Percentiles rank a stretch among this genome's conserved stretches.
phyloP scores from a whole-genome alignment of 2,113 vertebrate genomes.

The Phyllostomus hastatus region DNA sequence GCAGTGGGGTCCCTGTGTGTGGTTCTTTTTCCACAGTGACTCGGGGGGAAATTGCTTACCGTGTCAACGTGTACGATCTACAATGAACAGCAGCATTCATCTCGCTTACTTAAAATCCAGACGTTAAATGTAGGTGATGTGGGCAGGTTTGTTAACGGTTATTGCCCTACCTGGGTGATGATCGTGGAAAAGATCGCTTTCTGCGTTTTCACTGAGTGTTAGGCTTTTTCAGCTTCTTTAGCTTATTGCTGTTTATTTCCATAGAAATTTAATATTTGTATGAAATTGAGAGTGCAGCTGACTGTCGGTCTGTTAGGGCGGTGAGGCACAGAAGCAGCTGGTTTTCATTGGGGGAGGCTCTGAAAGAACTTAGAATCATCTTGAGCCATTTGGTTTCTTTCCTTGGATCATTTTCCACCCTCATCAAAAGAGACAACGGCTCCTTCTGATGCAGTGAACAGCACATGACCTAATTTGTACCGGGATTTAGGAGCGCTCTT shows the following conservation, averaged over 20 bases:
- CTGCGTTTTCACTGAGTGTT: neutral
- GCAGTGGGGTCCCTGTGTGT: no score
- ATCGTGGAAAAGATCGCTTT: neutral
- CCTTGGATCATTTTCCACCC: neutral
- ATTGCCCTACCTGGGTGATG: neutral
- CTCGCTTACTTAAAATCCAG: neutral
- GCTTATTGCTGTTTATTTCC: neutral
- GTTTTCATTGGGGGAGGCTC: neutral
- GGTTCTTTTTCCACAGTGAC: neutral
- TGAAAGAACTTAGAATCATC: neutral
- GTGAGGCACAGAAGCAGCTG: neutral
- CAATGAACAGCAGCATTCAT: neutral
- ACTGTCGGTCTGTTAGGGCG: neutral
- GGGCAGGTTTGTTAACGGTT: neutral
- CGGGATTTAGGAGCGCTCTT: conserved; percentile 47
- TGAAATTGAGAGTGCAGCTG: neutral
- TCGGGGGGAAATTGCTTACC: neutral
- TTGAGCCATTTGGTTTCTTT: neutral
- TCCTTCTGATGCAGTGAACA: conserved; percentile 46
- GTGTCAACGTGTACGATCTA: neutral
- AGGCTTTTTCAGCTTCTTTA: neutral
- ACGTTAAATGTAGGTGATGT: neutral
- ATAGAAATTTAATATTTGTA: neutral
- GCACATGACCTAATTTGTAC: conserved; percentile 36
- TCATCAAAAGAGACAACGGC: neutral